These are phyloP conservation scores for Cantharis lateralis DNA, from an alignment of 2,888 invertebrate genomes.

Conservation along the genomic window DNA sequence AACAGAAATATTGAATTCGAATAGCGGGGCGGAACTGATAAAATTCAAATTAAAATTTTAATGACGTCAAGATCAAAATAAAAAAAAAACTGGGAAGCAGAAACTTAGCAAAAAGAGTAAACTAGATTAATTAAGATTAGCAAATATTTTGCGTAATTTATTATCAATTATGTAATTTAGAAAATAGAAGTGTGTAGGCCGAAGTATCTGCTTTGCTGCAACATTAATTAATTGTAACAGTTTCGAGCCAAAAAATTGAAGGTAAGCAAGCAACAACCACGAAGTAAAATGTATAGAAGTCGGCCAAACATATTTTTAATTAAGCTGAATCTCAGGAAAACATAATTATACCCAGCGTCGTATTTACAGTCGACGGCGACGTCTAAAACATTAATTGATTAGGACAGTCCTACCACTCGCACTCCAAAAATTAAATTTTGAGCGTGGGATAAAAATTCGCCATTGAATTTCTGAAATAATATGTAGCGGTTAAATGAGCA, in stretches of 20 bases:
- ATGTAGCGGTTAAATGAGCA: neutral
- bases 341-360: neutral
- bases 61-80: too few species aligned
- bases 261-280: neutral
- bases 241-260: neutral
- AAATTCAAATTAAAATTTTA: too few species aligned
- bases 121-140: too few species aligned
- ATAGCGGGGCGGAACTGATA: too few species aligned
- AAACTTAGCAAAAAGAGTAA: too few species aligned
- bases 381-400: neutral
- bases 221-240: neutral
- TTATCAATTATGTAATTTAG: neutral
- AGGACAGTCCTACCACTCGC: neutral
- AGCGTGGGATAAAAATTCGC: neutral
- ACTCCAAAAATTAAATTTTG: neutral
- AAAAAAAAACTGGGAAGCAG: too few species aligned
- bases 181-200: neutral
- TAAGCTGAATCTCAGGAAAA: neutral
- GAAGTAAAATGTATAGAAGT: neutral
- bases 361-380: neutral
- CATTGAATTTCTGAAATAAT: neutral
- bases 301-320: neutral
- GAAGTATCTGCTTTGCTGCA: neutral
- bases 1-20: too few species aligned
- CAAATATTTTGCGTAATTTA: too few species aligned